Percentiles rank a stretch among this genome's conserved stretches.
Conservation (phyloP, 2,888 invertebrate genomes). For the Acanthosepion lycidas region DNA sequence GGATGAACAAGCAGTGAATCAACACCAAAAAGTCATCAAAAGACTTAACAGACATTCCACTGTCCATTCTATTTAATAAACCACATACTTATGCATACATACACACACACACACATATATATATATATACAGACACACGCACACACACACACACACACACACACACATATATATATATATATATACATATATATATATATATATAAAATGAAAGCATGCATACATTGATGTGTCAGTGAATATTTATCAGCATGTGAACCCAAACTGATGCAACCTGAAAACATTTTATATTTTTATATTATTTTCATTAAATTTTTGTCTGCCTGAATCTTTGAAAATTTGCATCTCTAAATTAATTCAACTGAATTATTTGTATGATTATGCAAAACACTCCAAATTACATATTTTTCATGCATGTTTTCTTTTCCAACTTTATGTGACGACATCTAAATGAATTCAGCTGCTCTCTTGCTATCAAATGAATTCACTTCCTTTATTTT, state of each 20-base stretch:
- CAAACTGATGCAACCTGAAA: not conserved
- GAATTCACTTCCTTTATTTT: not conserved
- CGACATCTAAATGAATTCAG: not conserved
- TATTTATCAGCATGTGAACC: not conserved
- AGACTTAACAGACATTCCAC: too few relatives aligned
- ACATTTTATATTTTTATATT: not conserved
- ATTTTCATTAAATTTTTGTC: not conserved
- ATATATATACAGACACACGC: too few relatives aligned
- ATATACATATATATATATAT: too few relatives aligned
- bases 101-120: not conserved
- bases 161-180: not conserved
- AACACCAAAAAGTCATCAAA: too few relatives aligned
- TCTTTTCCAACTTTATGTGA: not conserved
- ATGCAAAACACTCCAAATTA: not conserved
- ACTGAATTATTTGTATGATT: conserved; percentile 21
- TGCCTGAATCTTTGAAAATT: not conserved
- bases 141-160: not conserved
- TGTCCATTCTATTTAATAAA: too few relatives aligned
- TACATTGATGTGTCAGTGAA: not conserved
- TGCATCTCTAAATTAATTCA: not conserved
- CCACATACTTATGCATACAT: too few relatives aligned
- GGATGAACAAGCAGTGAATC: too few relatives aligned
- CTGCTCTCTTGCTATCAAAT: not conserved
- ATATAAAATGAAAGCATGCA: not conserved
- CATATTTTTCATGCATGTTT: not conserved